These are phyloP conservation scores for Apodemia mormo DNA, from an alignment of 2,888 invertebrate species.

Conservation along the genomic window DNA sequence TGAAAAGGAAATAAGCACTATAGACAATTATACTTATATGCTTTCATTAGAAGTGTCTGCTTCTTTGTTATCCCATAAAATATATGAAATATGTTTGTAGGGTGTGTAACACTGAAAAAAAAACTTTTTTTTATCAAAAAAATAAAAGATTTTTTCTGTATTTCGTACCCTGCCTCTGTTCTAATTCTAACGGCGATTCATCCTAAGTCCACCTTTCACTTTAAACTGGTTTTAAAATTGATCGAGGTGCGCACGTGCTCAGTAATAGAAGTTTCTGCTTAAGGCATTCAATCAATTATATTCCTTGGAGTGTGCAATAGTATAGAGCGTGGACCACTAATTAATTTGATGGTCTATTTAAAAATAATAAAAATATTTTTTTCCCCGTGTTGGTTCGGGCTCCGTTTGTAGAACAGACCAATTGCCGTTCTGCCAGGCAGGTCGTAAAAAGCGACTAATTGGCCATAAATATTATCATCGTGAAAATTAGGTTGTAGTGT, in stretches of 20 bases:
- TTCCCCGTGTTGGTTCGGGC: no score
- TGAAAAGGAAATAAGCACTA: no score
- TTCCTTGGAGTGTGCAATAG: neutral
- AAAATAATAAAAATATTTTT: neutral
- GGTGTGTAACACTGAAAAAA: no score
- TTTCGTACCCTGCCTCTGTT: neutral
- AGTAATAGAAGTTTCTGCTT: constrained; percentile 24
- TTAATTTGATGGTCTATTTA: neutral
- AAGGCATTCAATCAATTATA: constrained; percentile 26
- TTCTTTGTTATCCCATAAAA: no score
- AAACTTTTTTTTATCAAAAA: neutral
- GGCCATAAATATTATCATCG: no score
- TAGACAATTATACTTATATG: no score
- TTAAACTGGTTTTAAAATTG: constrained; percentile 27
- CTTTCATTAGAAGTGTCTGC: no score
- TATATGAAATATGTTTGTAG: no score
- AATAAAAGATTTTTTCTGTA: neutral
- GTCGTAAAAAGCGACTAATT: no score
- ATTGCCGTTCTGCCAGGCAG: no score
- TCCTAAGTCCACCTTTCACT: constrained; percentile 18
- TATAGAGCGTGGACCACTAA: constrained; percentile 7
- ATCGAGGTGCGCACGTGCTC: constrained; percentile 26
- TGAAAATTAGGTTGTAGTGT: no score
- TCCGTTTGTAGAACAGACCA: no score
- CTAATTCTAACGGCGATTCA: constrained; percentile 17